These are phyloP conservation scores for Mallateleia sp. DNA, from an alignment of 2,888 invertebrate species.

Conservation along the genomic window DNA sequence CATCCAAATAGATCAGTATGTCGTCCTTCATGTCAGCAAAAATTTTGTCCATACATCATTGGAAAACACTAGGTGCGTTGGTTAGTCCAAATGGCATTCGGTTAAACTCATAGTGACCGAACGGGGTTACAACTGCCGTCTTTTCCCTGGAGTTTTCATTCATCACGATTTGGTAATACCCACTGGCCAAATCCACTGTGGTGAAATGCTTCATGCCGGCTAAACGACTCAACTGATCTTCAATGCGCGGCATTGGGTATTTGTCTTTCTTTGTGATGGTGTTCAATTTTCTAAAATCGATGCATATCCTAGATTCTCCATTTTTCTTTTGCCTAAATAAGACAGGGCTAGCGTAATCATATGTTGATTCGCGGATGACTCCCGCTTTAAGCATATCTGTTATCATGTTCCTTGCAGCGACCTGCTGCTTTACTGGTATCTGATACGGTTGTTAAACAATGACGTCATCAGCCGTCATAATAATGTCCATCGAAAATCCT, in stretches of 20 bases:
- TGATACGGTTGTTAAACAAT: background rate
- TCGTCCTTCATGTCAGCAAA: too few species aligned
- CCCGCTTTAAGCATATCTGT: background rate
- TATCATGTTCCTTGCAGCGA: background rate
- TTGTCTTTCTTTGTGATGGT: constrained; percentile 78
- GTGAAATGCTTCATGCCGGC: constrained; percentile 82
- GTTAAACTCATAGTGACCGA: constrained; percentile 24
- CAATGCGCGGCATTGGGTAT: constrained; percentile 84
- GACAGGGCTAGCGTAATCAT: constrained; percentile 62
- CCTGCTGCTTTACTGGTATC: background rate
- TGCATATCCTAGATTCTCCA: constrained; percentile 81
- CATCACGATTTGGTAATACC: constrained; percentile 85
- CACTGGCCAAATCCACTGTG: constrained; percentile 83
- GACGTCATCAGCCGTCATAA: background rate
- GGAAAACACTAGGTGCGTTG: background rate
- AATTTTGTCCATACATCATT: too few species aligned
- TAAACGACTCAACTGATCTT: constrained; percentile 82
- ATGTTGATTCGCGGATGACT: background rate
- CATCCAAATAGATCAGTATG: too few species aligned
- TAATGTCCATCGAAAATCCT: background rate
- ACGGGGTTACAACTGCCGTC: constrained; percentile 56
- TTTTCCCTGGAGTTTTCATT: constrained; percentile 73
- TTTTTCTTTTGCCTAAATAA: constrained; percentile 77
- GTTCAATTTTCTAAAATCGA: constrained; percentile 81
- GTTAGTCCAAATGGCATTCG: constrained; percentile 24